Evolutionary conservation across 2,113 vertebrate species (phyloP), one percentile per base, ranked within the genome.

Genomic region (Paradisaea rubra): DNA sequence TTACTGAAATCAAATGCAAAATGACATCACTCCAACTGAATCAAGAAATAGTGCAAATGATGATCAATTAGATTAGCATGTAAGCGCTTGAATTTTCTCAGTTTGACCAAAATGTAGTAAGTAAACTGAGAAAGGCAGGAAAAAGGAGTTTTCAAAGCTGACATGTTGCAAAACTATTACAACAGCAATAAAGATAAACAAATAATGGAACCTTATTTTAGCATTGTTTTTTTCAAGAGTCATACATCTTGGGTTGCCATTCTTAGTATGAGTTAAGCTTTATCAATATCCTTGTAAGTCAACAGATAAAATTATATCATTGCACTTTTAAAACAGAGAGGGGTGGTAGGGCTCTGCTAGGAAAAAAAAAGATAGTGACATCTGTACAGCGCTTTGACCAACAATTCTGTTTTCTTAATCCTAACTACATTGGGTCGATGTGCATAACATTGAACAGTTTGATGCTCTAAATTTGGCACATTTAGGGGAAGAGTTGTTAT

Each of bases 401-500:
- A 25, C 2, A 10, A 47, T 74, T 61, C 11, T 80, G 10, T 41
- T 88, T 53, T 39, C 37, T 63, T 79, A 82, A 50, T 56, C 30
- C 3, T 60, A 30, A 60, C 5, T 6, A 49, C 39, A 25, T 9
- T 14, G 17, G 37, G 35, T 11, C 5, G 1, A 24, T 19, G 5
- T 0, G 0, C 15, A 24, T 22, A 44, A 80, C 7, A 54, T 1
- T 2, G 6, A 81, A 79, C 3, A 61, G 25, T 59, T n/a, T 78
- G 24, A 65, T n/a, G 10, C 24, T 72, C 15, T 77, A 60, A 63
- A 42, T 19, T 25, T 17, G 69, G 7, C 3, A 15, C 7, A 24
- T 60, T 80, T 53, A 71, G 14, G n/a, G 47, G 44, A 73, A 69
- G 17, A 49, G 7, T 15, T 63, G 7, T 50, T 78, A 68, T 7